Evolutionary conservation across 2,113 vertebrate genomes (phyloP).

Genomic region (Marcusenius ussheri): DNA sequence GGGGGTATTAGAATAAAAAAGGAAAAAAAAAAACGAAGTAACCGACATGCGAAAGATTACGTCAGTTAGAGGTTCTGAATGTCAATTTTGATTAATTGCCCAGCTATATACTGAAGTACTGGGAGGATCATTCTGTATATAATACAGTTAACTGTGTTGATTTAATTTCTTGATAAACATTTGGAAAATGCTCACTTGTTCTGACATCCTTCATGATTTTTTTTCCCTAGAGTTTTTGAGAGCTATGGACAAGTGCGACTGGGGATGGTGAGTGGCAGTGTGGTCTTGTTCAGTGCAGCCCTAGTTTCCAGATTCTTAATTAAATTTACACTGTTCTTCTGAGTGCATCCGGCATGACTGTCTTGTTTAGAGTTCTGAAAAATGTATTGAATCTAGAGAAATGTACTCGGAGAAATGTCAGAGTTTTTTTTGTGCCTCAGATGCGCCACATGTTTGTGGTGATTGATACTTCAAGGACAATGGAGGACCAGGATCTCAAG

Average conservation of each 20-base stretch:
- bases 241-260: constrained; percentile 88
- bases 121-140: neutral
- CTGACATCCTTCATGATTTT: constrained; percentile 2
- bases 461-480: constrained; percentile 85
- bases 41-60: no score
- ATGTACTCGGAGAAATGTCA: neutral
- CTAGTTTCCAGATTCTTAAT: neutral
- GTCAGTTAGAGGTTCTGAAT: no score
- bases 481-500: constrained; percentile 96
- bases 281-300: neutral
- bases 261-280: constrained; percentile 79
- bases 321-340: neutral
- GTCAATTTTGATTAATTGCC: no score
- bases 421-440: constrained; percentile 51
- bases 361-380: neutral
- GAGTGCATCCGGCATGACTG: neutral
- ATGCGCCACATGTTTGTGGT: constrained; percentile 94
- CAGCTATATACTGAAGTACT: no score
- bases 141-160: neutral
- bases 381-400: neutral
- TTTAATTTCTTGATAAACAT: neutral
- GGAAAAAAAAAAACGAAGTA: no score
- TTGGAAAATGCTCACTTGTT: neutral
- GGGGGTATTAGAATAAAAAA: no score
- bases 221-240: constrained; percentile 67